Evolutionary conservation across 2,797 vertebrate species (phyloP).

Genomic region (Sylvilagus floridanus): DNA sequence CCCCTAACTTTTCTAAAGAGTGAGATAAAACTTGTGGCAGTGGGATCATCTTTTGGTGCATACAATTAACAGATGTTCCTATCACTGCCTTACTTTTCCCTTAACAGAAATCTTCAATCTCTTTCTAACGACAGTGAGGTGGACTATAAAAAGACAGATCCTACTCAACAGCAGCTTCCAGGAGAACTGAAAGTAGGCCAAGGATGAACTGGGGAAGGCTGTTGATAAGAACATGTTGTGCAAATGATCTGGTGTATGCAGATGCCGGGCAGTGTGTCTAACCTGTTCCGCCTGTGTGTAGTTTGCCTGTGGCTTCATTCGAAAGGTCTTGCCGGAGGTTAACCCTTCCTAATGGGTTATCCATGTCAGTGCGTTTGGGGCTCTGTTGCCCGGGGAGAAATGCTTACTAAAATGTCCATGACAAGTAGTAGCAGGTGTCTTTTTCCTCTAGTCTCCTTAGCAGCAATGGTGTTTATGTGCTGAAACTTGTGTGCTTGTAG

Average conservation of each 20-base stretch:
- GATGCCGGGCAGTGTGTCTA: background rate
- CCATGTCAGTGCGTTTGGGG: background rate
- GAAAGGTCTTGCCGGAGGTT: background rate
- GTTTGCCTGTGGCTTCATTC: background rate
- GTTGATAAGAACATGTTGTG: background rate
- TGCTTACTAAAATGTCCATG: background rate
- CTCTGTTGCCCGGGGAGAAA: background rate
- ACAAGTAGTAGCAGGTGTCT: background rate
- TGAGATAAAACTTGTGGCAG: background rate
- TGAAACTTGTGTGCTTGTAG: background rate
- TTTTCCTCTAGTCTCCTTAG: background rate
- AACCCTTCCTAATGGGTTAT: background rate
- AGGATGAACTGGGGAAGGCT: background rate
- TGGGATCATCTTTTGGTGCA: background rate
- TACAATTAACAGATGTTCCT: background rate
- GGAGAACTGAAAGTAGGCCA: background rate
- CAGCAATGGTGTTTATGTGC: background rate
- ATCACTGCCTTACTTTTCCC: background rate
- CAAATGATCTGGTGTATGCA: background rate
- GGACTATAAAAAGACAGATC: background rate
- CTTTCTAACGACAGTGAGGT: background rate
- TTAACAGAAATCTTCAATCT: background rate
- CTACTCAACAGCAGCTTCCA: background rate
- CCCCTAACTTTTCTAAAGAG: background rate
- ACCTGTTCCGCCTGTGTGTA: background rate